A percentile compares a stretch with the other conserved stretches of the same genome.
These are phyloP conservation scores for Gasterosteus aculeatus DNA, from an alignment of 2,113 vertebrate species.

Conservation along the genomic window DNA sequence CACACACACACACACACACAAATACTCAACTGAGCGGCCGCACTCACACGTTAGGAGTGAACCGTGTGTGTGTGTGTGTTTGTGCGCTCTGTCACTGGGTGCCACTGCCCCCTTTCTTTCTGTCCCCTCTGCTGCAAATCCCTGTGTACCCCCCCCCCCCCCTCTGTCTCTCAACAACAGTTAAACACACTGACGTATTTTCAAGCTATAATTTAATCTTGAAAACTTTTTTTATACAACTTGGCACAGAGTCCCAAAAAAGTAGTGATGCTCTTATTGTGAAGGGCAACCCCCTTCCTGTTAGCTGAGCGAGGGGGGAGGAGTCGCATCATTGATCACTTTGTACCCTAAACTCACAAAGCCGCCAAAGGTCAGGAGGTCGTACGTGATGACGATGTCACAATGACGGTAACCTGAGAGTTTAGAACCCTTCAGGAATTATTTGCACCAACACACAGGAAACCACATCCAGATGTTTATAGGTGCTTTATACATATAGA, in stretches of 20 bases:
- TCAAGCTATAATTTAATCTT: too few species aligned
- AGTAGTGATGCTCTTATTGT: not conserved
- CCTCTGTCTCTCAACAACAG: constrained; percentile 38
- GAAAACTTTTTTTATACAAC: not conserved
- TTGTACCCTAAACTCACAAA: not conserved
- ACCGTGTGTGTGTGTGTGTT: constrained; percentile 66
- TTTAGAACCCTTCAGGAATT: not conserved
- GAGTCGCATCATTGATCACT: not conserved
- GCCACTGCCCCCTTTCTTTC: constrained; percentile 80
- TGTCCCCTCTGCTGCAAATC: constrained; percentile 75
- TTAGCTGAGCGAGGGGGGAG: not conserved
- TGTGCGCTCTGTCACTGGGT: constrained; percentile 77
- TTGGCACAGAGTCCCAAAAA: too few species aligned
- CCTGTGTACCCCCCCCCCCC: constrained; percentile 69
- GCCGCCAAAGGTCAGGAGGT: not conserved
- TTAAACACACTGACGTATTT: too few species aligned
- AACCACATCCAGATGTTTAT: too few species aligned
- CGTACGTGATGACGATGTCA: not conserved
- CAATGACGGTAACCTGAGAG: not conserved
- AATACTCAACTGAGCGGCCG: constrained; percentile 75
- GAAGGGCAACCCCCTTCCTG: not conserved
- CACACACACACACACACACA: constrained; percentile 71
- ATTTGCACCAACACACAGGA: not conserved
- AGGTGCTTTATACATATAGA: not conserved
- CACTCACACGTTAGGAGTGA: constrained; percentile 74